Conservation (phyloP, 1,140 invertebrate species). For the Heliconius hermathena region DNA sequence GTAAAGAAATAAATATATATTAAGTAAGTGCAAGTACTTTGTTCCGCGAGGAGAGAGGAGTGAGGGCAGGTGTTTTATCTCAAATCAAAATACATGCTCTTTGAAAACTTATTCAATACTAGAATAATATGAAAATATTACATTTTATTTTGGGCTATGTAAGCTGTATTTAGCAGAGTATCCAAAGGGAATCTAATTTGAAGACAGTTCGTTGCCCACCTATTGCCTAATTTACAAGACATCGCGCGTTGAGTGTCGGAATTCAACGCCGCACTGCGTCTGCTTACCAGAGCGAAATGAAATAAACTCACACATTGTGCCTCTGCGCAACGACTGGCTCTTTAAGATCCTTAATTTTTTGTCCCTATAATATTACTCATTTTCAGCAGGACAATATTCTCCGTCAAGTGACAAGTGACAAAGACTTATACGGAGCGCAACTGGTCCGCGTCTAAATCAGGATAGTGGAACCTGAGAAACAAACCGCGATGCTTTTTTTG, state of each 20-base stretch:
- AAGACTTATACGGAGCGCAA: background rate
- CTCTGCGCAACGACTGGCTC: no score
- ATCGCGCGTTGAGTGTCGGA: no score
- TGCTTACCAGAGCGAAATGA: no score
- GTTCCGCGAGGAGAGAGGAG: conserved; percentile 16
- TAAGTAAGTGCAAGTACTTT: conserved; percentile 9
- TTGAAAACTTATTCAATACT: background rate
- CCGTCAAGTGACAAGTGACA: background rate
- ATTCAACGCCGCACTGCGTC: no score
- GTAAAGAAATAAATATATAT: background rate
- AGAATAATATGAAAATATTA: background rate
- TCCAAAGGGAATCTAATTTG: no score
- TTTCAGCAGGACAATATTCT: background rate
- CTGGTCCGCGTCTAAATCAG: background rate
- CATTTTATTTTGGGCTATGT: no score
- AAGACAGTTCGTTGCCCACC: no score
- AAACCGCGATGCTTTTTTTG: background rate
- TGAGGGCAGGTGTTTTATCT: conserved; percentile 18
- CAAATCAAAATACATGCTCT: conserved; percentile 5
- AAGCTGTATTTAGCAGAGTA: no score
- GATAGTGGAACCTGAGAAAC: background rate
- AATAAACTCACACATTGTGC: no score
- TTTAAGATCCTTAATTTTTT: background rate
- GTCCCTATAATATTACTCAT: background rate
- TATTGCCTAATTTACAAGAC: no score